Percentiles rank a stretch among this genome's conserved stretches.
These are phyloP conservation scores for Ectobius pallidus DNA, from an alignment of 2,888 invertebrate genomes.

Conservation along the genomic window DNA sequence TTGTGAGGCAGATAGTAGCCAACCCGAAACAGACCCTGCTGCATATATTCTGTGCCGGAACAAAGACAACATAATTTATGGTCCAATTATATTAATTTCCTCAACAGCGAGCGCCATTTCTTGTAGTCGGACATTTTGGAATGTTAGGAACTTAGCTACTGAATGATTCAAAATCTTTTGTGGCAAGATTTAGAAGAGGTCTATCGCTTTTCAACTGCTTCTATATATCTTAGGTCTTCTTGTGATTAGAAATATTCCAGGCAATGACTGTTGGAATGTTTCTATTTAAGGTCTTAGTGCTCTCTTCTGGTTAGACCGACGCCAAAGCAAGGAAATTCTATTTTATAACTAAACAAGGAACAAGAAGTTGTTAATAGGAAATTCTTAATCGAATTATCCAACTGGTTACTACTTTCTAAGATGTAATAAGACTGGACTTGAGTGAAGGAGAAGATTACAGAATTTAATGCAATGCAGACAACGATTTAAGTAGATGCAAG, in stretches of 20 bases:
- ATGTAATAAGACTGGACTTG: too few species aligned
- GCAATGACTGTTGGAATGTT: neutral
- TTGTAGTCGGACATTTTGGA: conserved; percentile 3
- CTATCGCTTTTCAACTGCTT: neutral
- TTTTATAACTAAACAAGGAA: too few species aligned
- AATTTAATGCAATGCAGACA: too few species aligned
- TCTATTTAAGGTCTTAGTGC: neutral
- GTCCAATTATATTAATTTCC: conserved; percentile 27
- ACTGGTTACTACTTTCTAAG: too few species aligned
- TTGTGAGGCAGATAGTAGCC: conserved; percentile 2
- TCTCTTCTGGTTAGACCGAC: too few species aligned
- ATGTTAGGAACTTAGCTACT: neutral
- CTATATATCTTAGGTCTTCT: neutral
- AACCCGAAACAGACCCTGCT: neutral
- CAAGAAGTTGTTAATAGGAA: too few species aligned
- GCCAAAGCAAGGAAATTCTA: too few species aligned
- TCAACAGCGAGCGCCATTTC: neutral
- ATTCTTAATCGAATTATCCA: too few species aligned
- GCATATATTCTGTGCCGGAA: neutral
- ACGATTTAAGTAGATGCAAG: too few species aligned
- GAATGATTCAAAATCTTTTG: conserved; percentile 16
- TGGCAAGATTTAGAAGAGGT: neutral
- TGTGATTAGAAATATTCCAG: neutral
- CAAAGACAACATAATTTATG: conserved; percentile 22
- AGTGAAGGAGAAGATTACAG: too few species aligned